phyloP scores from a whole-genome alignment of 1,140 invertebrate species.

The Drosophila cardini region DNA sequence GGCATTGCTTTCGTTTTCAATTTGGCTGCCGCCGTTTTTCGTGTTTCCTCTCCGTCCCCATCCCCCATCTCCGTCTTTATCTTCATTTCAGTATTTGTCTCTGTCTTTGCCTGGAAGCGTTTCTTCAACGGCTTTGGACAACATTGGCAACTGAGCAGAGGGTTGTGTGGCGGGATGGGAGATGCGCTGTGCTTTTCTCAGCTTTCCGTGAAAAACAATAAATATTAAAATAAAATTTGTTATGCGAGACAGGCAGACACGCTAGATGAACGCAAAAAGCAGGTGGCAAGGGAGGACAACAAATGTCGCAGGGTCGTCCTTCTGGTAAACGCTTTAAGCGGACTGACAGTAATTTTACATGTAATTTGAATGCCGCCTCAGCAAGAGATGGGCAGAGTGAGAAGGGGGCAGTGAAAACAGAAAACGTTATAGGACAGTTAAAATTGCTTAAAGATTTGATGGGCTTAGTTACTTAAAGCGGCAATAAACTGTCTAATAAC shows the following conservation, averaged over 20 bases:
- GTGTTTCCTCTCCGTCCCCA: conserved; percentile 7
- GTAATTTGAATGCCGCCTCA: conserved; percentile 70
- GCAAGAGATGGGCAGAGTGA: conserved; percentile 8
- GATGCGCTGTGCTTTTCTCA: conserved; percentile 59
- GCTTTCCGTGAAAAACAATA: conserved; percentile 75
- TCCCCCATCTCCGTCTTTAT: conserved; percentile 11
- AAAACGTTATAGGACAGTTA: background rate
- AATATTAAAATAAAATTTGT: conserved; percentile 82
- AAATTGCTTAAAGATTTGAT: conserved; percentile 38
- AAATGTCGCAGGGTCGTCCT: conserved; percentile 47
- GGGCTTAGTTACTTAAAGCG: conserved; percentile 13
- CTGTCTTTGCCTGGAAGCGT: conserved; percentile 42
- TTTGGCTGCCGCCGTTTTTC: conserved; percentile 53
- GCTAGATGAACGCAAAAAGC: conserved; percentile 25
- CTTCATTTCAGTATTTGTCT: background rate
- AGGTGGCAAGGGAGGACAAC: conserved; percentile 16
- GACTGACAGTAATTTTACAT: conserved; percentile 71
- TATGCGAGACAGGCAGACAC: conserved; percentile 55
- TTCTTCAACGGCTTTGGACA: conserved; percentile 52
- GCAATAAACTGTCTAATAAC: conserved; percentile 1
- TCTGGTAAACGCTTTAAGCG: conserved; percentile 65
- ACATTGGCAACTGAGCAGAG: conserved; percentile 9
- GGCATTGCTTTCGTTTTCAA: conserved; percentile 82
- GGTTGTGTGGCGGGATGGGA: background rate
- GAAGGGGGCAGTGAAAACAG: background rate